Evolutionary conservation across 1,140 invertebrate genomes (phyloP), one percentile per base, ranked within the genome.

Genomic region (Chrysopa pallens): DNA sequence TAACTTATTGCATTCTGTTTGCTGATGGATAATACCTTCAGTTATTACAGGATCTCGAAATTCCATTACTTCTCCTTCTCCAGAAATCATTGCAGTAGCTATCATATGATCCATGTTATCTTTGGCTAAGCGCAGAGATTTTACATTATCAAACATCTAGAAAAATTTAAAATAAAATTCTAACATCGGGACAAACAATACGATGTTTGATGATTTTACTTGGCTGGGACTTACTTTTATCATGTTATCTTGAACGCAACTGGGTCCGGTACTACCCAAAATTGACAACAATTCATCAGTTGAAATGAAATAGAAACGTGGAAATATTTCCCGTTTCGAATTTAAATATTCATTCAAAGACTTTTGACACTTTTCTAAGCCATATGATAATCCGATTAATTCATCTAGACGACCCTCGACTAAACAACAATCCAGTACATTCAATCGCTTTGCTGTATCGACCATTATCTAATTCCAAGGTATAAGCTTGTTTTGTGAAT

Each of bases 241-340:
- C 69, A 92, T 85, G 53, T 93, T 84, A 53, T 89, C 82, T 62
- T 93, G 87, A 11, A 92, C 82, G 55, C 76, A 79, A 39, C 65
- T 66, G 13, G 78, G 74, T 45, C 85, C 75, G 50, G 75, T 84
- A 52, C 78, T 88, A 23, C 88, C 87, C n/a, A 93, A 67, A 50
- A 93, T 87, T 29, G 80, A 82, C 8, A 94, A 67, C 42, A 94
- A 58, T 61, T 94, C 90, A 56, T 92, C 87, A 45, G 91, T 89
- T 6, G 88, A 91, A 48, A 94, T 83, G 57, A 94, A 93, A 64
- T 83, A 91, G 62, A 94, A 93, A 50, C 90, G 60, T 28, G 88
- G 84, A 57, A 92, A 93, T 40, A 84, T 70, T 45, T 80, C 74
- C 46, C 88, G 65, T 62, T 92, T 93, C 1, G 76, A 77, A 54